These are phyloP conservation scores for Albula glossodonta DNA, from an alignment of 2,113 vertebrate species.

Conservation along the genomic window DNA sequence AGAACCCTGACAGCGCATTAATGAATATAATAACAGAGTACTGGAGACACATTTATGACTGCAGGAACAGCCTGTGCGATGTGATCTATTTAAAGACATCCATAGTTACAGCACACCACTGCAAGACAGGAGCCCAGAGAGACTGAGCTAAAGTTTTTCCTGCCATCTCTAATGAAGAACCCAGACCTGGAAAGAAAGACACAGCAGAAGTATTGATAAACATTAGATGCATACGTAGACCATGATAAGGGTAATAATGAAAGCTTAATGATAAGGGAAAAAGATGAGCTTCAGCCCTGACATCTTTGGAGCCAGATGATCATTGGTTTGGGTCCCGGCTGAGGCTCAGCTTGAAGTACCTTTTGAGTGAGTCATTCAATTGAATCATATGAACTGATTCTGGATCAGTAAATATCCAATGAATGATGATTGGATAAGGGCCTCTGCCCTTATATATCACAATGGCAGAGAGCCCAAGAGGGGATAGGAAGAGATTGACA, in stretches of 20 bases:
- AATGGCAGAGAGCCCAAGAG: neutral
- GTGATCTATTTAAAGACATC: neutral
- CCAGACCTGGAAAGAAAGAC: neutral
- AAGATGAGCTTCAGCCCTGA: neutral
- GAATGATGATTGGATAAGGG: neutral
- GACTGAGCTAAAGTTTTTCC: neutral
- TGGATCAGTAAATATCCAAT: neutral
- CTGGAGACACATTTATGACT: neutral
- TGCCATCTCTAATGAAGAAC: neutral
- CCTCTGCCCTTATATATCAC: neutral
- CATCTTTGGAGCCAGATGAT: neutral
- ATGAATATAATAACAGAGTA: conserved; percentile 16
- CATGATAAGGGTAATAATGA: no score
- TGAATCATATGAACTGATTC: neutral
- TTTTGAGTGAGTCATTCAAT: neutral
- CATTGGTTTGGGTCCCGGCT: neutral
- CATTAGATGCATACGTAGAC: neutral
- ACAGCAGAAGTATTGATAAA: neutral
- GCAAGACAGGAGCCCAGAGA: neutral
- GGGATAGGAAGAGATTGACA: neutral
- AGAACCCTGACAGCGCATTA: neutral
- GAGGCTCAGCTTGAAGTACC: neutral
- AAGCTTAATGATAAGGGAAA: neutral
- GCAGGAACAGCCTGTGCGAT: neutral
- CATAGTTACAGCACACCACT: neutral